Evolutionary conservation across 1,140 invertebrate genomes (phyloP).

Genomic region (Bombus breviceps): DNA sequence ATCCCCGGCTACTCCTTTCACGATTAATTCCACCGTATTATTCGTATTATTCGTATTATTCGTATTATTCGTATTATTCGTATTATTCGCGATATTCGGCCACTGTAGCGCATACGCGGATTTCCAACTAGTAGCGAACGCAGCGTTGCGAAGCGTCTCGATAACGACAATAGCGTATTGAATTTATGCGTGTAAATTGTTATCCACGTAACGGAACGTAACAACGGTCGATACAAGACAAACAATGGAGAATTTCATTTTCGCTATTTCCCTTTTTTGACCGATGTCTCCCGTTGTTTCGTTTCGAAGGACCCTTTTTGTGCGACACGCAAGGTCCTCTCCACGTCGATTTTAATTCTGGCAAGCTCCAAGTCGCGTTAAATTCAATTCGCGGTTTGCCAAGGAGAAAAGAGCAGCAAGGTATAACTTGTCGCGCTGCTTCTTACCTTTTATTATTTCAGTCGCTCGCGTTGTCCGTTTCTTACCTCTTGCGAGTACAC

Average conservation of each 20-base stretch:
- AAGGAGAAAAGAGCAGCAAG: too few relatives aligned
- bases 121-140: too few relatives aligned
- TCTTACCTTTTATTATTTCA: fast-evolving
- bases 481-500: too few relatives aligned
- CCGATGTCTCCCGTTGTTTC: too few relatives aligned
- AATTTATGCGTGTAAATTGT: too few relatives aligned
- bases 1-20: background rate
- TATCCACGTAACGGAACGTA: too few relatives aligned
- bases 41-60: background rate
- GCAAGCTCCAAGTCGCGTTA: fast-evolving
- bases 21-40: background rate
- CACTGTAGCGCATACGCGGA: too few relatives aligned
- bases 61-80: background rate
- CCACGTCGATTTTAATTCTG: fast-evolving
- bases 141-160: too few relatives aligned
- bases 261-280: fast-evolving
- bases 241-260: too few relatives aligned
- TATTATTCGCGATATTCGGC: background rate
- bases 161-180: fast-evolving
- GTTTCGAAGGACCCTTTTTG: fast-evolving
- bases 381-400: fast-evolving
- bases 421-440: fast-evolving
- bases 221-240: fast-evolving
- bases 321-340: fast-evolving
- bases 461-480: too few relatives aligned